Evolutionary conservation across 2,113 vertebrate genomes (phyloP).

Genomic region (Charina bottae): DNA sequence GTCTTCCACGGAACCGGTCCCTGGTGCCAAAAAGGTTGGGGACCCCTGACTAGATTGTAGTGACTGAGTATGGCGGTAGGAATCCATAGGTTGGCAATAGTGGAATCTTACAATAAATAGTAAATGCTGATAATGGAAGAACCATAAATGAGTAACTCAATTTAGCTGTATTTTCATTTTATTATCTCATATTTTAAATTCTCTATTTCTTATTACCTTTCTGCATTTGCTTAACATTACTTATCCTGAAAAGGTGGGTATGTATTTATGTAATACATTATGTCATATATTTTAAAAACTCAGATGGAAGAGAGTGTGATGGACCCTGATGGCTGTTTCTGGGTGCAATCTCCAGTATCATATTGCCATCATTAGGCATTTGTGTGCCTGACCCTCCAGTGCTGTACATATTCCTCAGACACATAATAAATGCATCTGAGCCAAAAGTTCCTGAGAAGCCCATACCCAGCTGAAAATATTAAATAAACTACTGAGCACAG

Average conservation of each 20-base stretch:
- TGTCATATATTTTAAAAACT: background rate
- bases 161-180: background rate
- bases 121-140: background rate
- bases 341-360: background rate
- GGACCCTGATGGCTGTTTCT: background rate
- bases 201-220: background rate
- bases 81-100: background rate
- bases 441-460: background rate
- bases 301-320: background rate
- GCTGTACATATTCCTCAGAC: background rate
- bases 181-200: background rate
- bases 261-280: background rate
- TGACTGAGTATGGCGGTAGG: background rate
- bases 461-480: background rate
- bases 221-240: background rate
- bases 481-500: background rate
- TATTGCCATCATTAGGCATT: background rate
- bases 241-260: background rate
- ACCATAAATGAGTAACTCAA: background rate
- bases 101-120: background rate
- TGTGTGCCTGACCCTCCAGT: background rate
- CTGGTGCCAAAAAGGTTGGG: too few species aligned
- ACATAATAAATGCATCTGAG: background rate
- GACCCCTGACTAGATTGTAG: too few species aligned
- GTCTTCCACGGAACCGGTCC: too few species aligned